A percentile compares a stretch with the other conserved stretches of the same genome.
phyloP scores from a whole-genome alignment of 2,113 vertebrate genomes.

The Emydocephalus ijimae region DNA sequence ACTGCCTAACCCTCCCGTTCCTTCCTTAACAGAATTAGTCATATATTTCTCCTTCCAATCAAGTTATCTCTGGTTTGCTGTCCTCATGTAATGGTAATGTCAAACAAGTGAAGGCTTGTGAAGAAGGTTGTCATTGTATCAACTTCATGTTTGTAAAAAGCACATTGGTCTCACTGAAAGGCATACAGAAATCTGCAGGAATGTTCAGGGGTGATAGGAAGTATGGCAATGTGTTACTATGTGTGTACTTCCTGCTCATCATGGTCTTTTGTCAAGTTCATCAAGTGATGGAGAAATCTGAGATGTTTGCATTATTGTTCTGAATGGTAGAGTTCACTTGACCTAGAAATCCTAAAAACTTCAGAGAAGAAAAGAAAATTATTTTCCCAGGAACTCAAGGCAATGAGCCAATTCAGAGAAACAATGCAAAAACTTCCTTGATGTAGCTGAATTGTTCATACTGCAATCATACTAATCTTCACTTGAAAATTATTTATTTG shows the following conservation, averaged over 20 bases:
- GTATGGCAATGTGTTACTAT: background rate
- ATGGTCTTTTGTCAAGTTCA: background rate
- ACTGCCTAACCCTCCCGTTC: conserved; percentile 9
- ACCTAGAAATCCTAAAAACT: background rate
- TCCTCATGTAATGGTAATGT: conserved; percentile 20
- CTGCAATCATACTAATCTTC: no score
- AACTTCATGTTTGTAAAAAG: conserved; percentile 18
- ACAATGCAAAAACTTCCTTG: background rate
- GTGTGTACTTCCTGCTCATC: background rate
- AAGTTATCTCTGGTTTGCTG: conserved; percentile 28
- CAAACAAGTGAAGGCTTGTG: conserved; percentile 19
- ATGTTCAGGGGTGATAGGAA: conserved; percentile 5
- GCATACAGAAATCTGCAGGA: background rate
- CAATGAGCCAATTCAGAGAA: background rate
- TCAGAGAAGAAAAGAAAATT: background rate
- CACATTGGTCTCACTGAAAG: background rate
- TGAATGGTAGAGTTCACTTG: background rate
- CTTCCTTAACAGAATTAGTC: background rate
- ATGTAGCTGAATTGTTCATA: background rate
- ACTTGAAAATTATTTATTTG: background rate
- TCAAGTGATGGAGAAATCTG: background rate
- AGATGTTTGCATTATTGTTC: background rate
- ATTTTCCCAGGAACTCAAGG: background rate
- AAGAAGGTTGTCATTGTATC: conserved; percentile 18
- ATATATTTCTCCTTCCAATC: background rate